Percentiles rank a stretch among this genome's conserved stretches.
phyloP scores from a whole-genome alignment of 1,140 invertebrate species.

The Aradophagus sp. region DNA sequence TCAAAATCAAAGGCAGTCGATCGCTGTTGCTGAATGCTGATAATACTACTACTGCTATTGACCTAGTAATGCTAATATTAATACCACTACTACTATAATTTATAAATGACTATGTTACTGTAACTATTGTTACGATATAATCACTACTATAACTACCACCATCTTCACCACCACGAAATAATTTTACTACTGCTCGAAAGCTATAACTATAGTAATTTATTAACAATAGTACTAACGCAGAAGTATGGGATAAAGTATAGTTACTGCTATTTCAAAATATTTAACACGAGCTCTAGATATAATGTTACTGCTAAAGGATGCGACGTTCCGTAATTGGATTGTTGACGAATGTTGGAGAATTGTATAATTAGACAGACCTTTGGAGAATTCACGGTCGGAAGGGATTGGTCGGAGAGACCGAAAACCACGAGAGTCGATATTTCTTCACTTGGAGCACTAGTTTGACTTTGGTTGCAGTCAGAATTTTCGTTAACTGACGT shows the following conservation, averaged over 20 bases:
- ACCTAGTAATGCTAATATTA: slow-evolving; percentile 51
- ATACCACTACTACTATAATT: slow-evolving; percentile 50
- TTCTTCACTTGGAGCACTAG: too few species aligned
- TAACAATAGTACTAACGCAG: slow-evolving; percentile 44
- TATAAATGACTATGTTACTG: slow-evolving; percentile 55
- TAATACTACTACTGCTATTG: slow-evolving; percentile 54
- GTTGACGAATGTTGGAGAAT: slow-evolving; percentile 14
- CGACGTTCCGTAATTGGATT: slow-evolving; percentile 25
- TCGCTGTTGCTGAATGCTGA: slow-evolving; percentile 45
- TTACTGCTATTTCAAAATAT: slow-evolving; percentile 52
- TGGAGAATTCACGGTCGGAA: too few species aligned
- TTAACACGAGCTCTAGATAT: slow-evolving; percentile 36
- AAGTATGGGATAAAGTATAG: slow-evolving; percentile 27
- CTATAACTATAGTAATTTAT: slow-evolving; percentile 58
- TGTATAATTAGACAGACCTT: slow-evolving; percentile 2
- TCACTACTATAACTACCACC: slow-evolving; percentile 60
- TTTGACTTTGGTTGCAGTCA: too few species aligned
- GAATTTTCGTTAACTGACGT: too few species aligned
- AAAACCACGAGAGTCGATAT: too few species aligned
- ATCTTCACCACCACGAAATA: slow-evolving; percentile 63
- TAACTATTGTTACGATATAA: slow-evolving; percentile 54
- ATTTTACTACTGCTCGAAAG: slow-evolving; percentile 59
- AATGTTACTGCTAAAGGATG: slow-evolving; percentile 26
- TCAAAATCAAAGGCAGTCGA: slow-evolving; percentile 8
- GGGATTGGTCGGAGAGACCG: too few species aligned